These are phyloP conservation scores for Saccostrea echinata DNA, from an alignment of 1,140 invertebrate species.

Conservation along the genomic window DNA sequence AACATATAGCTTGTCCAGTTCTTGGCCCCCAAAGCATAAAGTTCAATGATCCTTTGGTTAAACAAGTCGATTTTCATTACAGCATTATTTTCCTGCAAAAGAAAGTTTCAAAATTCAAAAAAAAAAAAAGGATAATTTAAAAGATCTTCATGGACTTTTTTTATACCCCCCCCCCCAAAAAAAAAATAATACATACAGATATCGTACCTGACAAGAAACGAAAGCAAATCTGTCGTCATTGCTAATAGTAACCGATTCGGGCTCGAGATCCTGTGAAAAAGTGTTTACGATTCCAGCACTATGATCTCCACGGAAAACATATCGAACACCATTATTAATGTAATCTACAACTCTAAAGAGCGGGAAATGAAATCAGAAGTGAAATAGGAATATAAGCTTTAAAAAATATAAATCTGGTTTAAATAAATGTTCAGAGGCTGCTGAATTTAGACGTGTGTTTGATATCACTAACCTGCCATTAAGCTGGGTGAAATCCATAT, in stretches of 20 bases:
- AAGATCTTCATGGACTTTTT: too few species aligned
- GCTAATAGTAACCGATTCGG: conserved; percentile 47
- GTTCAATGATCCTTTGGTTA: conserved; percentile 28
- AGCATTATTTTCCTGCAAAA: conserved; percentile 54
- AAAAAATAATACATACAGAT: background rate
- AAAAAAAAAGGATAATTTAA: background rate
- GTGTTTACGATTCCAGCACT: background rate
- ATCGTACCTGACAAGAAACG: conserved; percentile 42
- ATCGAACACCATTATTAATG: conserved; percentile 46
- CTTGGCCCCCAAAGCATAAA: conserved; percentile 51
- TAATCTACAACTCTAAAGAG: conserved; percentile 45
- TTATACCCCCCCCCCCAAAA: too few species aligned
- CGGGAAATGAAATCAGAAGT: too few species aligned
- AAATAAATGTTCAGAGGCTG: too few species aligned
- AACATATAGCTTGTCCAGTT: conserved; percentile 36
- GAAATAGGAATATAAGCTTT: too few species aligned
- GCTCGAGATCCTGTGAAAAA: conserved; percentile 57
- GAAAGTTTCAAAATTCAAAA: background rate
- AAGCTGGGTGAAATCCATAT: conserved; percentile 41
- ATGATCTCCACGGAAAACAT: conserved; percentile 50
- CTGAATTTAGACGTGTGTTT: too few species aligned
- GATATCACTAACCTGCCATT: conserved; percentile 32
- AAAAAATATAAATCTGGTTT: too few species aligned
- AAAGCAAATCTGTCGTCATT: conserved; percentile 49
- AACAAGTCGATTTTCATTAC: conserved; percentile 43